Conservation (phyloP, 2,797 vertebrate genomes). For the Crocidura indochinensis region DNA sequence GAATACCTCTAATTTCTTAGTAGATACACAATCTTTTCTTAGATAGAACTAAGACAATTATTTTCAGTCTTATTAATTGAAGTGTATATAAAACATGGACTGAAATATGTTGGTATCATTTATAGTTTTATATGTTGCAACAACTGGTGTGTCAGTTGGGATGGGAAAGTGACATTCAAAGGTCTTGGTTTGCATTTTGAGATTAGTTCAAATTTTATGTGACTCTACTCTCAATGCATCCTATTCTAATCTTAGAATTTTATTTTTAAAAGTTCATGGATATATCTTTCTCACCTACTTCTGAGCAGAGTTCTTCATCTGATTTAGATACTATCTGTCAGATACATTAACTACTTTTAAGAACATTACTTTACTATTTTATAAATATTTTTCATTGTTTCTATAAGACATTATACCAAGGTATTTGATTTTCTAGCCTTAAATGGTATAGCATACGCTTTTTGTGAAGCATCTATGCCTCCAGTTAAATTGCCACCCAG, state of each 20-base stretch:
- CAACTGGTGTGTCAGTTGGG: neutral
- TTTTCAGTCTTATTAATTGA: neutral
- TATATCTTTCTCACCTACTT: neutral
- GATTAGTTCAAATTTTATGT: neutral
- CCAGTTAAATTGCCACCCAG: constrained; percentile 71
- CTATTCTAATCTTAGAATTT: neutral
- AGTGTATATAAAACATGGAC: neutral
- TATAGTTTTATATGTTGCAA: neutral
- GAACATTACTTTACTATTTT: neutral
- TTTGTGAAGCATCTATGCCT: constrained; percentile 30
- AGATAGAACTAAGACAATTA: constrained; percentile 2
- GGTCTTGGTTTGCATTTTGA: neutral
- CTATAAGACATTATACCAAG: constrained; percentile 68
- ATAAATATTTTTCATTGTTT: constrained; percentile 18
- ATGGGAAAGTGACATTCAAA: neutral
- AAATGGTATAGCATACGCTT: constrained; percentile 63
- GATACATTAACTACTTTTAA: neutral
- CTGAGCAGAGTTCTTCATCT: neutral
- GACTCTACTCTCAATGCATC: neutral
- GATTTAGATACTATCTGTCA: constrained; percentile 10
- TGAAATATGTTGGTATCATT: neutral
- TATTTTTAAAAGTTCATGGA: neutral
- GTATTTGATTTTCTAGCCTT: constrained; percentile 57
- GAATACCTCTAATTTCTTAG: constrained; percentile 22
- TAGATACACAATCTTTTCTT: neutral